These are phyloP conservation scores for Orthonychiurus folsomi DNA, from an alignment of 2,888 invertebrate genomes.

Conservation along the genomic window DNA sequence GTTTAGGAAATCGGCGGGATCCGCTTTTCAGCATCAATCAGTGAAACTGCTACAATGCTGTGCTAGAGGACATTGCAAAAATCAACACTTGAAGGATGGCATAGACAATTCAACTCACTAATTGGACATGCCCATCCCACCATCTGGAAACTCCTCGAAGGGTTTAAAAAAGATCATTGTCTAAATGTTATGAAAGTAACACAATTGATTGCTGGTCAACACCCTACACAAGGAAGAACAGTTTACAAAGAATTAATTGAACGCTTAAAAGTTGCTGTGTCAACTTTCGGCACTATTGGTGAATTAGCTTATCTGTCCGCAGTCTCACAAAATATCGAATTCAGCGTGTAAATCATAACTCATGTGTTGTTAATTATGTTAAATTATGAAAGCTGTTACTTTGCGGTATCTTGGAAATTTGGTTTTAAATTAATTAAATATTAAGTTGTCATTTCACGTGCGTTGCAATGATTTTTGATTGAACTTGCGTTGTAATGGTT, in stretches of 20 bases:
- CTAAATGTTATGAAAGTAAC: neutral
- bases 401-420: too few relatives aligned
- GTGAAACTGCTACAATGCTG: slow-evolving; percentile 1
- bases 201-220: neutral
- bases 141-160: neutral
- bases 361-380: neutral
- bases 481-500: neutral
- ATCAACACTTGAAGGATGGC: slow-evolving; percentile 8
- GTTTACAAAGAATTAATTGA: neutral
- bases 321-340: neutral
- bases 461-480: neutral
- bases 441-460: too few relatives aligned
- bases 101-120: neutral
- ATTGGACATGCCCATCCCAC: slow-evolving; percentile 6
- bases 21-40: neutral
- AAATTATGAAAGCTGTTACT: neutral
- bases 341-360: neutral
- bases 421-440: too few relatives aligned
- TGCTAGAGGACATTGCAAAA: neutral
- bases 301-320: neutral
- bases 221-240: neutral
- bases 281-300: neutral
- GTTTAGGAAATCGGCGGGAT: neutral
- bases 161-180: neutral
- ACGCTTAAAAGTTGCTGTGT: neutral